phyloP scores from a whole-genome alignment of 2,797 vertebrate genomes.

The Pipistrellus pygmaeus region DNA sequence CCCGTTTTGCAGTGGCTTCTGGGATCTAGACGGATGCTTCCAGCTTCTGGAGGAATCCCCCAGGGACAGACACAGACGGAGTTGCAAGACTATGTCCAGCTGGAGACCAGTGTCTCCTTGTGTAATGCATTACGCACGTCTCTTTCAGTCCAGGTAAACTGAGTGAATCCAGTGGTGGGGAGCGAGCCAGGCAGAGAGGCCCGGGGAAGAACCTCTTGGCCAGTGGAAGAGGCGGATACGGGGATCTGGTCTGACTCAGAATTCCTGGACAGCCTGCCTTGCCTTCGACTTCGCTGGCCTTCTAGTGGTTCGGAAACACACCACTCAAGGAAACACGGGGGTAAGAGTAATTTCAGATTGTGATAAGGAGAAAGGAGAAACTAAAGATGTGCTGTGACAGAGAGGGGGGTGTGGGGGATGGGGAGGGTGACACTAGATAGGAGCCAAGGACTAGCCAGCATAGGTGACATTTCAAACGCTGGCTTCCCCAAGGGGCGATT shows the following conservation, averaged over 20 bases:
- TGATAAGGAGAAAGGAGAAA: not conserved
- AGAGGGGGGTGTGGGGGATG: rapidly evolving
- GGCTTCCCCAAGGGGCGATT: rapidly evolving
- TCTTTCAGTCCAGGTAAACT: not conserved
- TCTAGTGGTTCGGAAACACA: not conserved
- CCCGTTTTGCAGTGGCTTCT: not conserved
- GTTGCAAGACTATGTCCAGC: not conserved
- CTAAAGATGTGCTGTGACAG: not conserved
- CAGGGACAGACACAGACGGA: not conserved
- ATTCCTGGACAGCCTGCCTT: not conserved
- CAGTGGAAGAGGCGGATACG: not conserved
- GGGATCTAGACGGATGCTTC: not conserved
- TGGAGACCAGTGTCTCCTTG: not conserved
- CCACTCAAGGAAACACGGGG: not conserved
- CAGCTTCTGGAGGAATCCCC: not conserved
- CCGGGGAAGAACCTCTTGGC: not conserved
- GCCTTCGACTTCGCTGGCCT: not conserved
- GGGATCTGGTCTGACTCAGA: not conserved
- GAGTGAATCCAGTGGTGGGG: not conserved
- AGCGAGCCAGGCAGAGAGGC: not conserved
- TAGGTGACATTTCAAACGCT: not conserved
- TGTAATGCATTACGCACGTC: not conserved
- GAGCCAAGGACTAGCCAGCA: not conserved
- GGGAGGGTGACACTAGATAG: not conserved
- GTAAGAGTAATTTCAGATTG: not conserved